Percentiles rank a stretch among this genome's conserved stretches.
Evolutionary conservation across 2,113 vertebrate genomes (phyloP).

Genomic region (Ramphastos sulfuratus): DNA sequence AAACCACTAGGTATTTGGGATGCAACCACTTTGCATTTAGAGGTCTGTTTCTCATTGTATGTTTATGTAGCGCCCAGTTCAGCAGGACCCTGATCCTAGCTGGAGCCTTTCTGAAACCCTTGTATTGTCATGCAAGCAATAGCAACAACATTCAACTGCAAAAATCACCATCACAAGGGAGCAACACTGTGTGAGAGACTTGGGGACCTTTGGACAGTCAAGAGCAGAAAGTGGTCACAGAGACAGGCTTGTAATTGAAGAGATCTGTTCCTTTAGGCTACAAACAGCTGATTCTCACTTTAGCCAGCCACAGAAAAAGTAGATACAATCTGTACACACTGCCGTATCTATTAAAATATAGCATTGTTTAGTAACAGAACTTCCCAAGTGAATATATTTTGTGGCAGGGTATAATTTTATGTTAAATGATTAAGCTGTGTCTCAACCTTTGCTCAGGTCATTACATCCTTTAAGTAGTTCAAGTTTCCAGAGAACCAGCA

Average conservation of each 20-base stretch:
- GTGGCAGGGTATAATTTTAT: constrained; percentile 45
- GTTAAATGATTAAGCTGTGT: constrained; percentile 65
- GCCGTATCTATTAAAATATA: not conserved
- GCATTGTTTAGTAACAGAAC: constrained; percentile 18
- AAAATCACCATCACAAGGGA: constrained; percentile 5
- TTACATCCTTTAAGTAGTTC: constrained; percentile 81
- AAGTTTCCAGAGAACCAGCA: constrained; percentile 92
- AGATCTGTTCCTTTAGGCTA: constrained; percentile 1
- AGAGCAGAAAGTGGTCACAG: not conserved
- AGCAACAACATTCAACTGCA: constrained; percentile 29
- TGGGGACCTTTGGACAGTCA: not conserved
- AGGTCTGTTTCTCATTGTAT: not conserved
- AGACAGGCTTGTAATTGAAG: not conserved
- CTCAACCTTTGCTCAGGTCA: constrained; percentile 68
- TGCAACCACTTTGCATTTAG: not conserved
- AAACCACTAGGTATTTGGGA: not conserved
- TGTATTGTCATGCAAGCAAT: not conserved
- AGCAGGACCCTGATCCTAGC: not conserved
- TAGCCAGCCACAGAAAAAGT: not conserved
- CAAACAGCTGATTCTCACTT: not conserved
- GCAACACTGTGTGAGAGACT: not conserved
- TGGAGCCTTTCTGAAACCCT: not conserved
- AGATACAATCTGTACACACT: not conserved
- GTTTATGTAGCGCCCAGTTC: not conserved
- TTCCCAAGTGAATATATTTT: constrained; percentile 49